These are phyloP conservation scores for Eumerus sabulonum DNA, from an alignment of 2,888 invertebrate species.

Conservation along the genomic window DNA sequence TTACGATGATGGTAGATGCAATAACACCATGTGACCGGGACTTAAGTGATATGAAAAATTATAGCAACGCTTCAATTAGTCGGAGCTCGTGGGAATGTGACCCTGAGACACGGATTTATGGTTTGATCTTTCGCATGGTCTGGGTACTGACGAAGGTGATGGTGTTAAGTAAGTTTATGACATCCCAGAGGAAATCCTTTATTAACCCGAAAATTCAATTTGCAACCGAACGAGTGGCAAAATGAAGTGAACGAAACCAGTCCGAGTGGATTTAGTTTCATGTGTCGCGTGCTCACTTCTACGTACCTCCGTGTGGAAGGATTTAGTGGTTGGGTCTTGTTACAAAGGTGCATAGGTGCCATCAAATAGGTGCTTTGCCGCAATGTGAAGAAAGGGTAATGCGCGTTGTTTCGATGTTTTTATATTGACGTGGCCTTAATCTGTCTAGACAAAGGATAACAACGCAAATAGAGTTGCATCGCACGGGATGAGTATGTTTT, in stretches of 20 bases:
- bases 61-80: constrained; percentile 58
- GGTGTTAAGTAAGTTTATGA: constrained; percentile 33
- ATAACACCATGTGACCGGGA: constrained; percentile 47
- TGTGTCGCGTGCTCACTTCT: constrained; percentile 35
- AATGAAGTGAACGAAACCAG: neutral
- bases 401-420: constrained; percentile 41
- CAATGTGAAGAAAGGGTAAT: constrained; percentile 2
- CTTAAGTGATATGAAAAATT: constrained; percentile 61
- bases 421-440: constrained; percentile 53
- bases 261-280: constrained; percentile 25
- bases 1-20: constrained; percentile 53
- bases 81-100: neutral
- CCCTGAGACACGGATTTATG: neutral
- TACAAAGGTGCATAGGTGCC: too few species aligned
- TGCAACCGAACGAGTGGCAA: constrained; percentile 9
- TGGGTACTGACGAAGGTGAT: constrained; percentile 16
- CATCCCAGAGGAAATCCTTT: constrained; percentile 40
- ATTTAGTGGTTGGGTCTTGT: too few species aligned
- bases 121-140: neutral
- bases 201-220: constrained; percentile 60
- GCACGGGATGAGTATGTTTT: constrained; percentile 5
- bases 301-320: too few species aligned
- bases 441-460: constrained; percentile 59
- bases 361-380: constrained; percentile 1
- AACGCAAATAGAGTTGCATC: constrained; percentile 21